Base-by-base conservation (phyloP, 92 coral and sea anemone genomes). In the Epizoanthus fatuus region DNA sequence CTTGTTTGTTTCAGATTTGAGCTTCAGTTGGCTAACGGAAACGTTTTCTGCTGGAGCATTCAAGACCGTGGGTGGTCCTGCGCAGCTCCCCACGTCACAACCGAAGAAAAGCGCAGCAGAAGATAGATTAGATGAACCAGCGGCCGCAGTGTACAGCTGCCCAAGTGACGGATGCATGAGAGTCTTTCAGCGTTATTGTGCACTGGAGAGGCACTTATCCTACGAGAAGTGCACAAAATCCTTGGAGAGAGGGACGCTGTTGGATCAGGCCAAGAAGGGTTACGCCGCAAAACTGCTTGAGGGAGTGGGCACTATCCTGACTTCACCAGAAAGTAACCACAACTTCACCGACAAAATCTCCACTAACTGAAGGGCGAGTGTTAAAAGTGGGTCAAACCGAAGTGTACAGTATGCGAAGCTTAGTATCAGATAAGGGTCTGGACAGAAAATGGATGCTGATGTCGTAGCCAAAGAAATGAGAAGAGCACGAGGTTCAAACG, bases 181-280 rank as follows among this genome's bases (percentile, higher is more conserved):
- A 60, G 70, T 62, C 45, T 63, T 63, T 25, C 84, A 62, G 84
- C 84, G 84, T n/a, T 71, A 79, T 60, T 29, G 11, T 2, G 84
- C 73, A 66, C 38, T 69, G 59, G 86, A 82, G 38, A 82, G 53
- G 67, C 79, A 81, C 49, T 67, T 81, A 53, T 65, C 53, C 37
- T 81, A 25, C 16, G 75, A 81, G 85, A 65, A 44, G 59, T 66
- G 85, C 78, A 16, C 75, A 81, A 72, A 71, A 22, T 58, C 87
- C 22, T 69, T 45, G 2, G 79, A 71, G 39, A 83, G 86, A 49
- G 60, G 56, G 51, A 69, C 79, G 13, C 79, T 55, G 52, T 39
- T 71, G 42, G 80, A 83, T 55, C 55, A 39, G 2, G 79, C 72
- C 87, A 83, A 25, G 57, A 45, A 54, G 10, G 52, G 39, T 25